Percentiles rank a stretch among this genome's conserved stretches.
These are phyloP conservation scores for Perognathus longimembris DNA, from an alignment of 2,113 vertebrate genomes.

Conservation along the genomic window DNA sequence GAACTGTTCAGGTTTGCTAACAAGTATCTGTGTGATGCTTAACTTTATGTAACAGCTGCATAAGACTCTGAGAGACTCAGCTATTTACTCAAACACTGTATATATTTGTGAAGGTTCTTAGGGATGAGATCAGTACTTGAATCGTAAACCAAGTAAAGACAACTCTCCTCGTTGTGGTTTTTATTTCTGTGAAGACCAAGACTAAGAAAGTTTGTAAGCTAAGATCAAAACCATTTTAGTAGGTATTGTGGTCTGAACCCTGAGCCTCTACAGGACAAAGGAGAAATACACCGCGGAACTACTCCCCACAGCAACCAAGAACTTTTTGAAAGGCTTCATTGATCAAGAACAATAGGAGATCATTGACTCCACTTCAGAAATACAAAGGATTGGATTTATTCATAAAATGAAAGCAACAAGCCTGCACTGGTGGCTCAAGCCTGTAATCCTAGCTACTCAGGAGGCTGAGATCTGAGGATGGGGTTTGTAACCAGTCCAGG, in stretches of 20 bases:
- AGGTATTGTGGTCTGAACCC: neutral
- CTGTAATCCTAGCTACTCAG: no score
- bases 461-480: no score
- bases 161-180: neutral
- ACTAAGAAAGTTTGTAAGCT: neutral
- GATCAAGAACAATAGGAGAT: neutral
- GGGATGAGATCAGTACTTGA: neutral
- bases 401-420: no score
- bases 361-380: conserved; percentile 38
- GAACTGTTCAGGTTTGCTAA: neutral
- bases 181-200: neutral
- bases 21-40: neutral
- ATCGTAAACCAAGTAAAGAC: neutral
- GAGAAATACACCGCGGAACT: neutral
- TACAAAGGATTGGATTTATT: conserved; percentile 29
- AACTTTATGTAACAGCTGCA: neutral
- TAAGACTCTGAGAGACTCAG: neutral
- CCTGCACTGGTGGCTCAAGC: no score
- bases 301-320: neutral
- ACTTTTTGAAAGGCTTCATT: conserved; percentile 6
- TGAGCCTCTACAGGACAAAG: neutral
- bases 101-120: neutral
- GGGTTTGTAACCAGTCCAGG: no score
- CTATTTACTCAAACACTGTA: neutral
- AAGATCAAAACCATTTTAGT: neutral